Conservation (phyloP, 2,797 vertebrate genomes). For the Varecia variegata region DNA sequence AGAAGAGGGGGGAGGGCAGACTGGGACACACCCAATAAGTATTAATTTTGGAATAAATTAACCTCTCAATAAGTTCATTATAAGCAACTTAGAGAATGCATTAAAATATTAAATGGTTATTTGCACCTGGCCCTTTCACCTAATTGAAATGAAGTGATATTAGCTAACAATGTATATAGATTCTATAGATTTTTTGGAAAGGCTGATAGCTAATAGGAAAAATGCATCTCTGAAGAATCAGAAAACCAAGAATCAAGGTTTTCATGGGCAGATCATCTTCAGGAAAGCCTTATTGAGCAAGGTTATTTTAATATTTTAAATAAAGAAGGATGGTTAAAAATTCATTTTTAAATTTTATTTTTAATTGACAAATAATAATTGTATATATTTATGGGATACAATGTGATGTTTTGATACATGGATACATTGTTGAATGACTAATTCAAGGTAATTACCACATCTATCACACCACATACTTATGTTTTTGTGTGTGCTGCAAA, state of each 20-base stretch:
- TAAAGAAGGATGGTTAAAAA: not conserved
- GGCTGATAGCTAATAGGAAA: not conserved
- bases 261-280: not conserved
- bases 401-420: not conserved
- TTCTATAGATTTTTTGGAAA: conserved; percentile 34
- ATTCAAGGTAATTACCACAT: not conserved
- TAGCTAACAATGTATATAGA: not conserved
- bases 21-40: not conserved
- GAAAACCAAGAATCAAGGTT: not conserved
- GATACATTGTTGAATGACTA: not conserved
- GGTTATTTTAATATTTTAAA: not conserved
- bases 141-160: conserved; percentile 34
- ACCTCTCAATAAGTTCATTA: conserved; percentile 35
- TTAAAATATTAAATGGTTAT: conserved; percentile 35
- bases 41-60: conserved; percentile 9
- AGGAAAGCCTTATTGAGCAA: not conserved
- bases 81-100: not conserved
- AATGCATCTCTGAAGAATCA: not conserved
- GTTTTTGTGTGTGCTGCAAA: not conserved
- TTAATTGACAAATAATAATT: not conserved
- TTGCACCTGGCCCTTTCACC: not conserved
- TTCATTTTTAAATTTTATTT: not conserved
- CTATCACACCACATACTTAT: not conserved
- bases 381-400: not conserved
- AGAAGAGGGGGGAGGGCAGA: not conserved